A percentile compares a stretch with the other conserved stretches of the same genome.
Conservation (phyloP, 35 echinoderm and acorn worm genomes). For the Acanthaster planci region DNA sequence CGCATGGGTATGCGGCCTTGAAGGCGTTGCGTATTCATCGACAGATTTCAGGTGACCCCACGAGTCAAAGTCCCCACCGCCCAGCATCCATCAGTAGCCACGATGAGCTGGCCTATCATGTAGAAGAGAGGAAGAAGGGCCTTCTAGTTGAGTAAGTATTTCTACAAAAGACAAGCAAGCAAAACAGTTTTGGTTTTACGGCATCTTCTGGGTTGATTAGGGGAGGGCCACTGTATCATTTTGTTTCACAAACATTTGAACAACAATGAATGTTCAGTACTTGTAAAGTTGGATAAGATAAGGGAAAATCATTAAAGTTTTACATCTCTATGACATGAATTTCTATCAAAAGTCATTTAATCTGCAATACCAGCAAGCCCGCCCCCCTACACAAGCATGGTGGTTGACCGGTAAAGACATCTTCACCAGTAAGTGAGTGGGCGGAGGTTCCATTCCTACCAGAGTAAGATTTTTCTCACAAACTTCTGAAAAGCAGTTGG, state of each 20-base stretch:
- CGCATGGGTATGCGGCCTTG: conserved; percentile 79
- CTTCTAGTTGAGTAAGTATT: conserved; percentile 55
- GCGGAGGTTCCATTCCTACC: too few species aligned
- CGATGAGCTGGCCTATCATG: conserved; percentile 32
- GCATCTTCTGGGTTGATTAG: background rate
- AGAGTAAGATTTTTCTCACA: too few species aligned
- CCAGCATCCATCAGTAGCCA: conserved; percentile 52
- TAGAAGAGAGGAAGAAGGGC: conserved; percentile 38
- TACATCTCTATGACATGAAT: too few species aligned
- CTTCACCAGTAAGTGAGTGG: too few species aligned
- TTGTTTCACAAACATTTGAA: background rate
- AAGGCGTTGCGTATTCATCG: conserved; percentile 76
- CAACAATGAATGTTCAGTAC: too few species aligned
- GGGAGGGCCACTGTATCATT: background rate
- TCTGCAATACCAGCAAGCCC: too few species aligned
- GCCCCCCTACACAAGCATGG: too few species aligned
- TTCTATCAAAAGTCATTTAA: too few species aligned
- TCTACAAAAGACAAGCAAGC: background rate
- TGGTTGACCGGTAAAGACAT: too few species aligned
- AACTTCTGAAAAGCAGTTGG: too few species aligned
- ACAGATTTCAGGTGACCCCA: conserved; percentile 34
- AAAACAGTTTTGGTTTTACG: background rate
- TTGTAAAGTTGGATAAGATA: too few species aligned
- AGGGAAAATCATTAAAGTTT: too few species aligned
- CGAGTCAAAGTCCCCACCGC: background rate